phyloP scores from a whole-genome alignment of 2,888 invertebrate genomes.

The Drepana falcataria region DNA sequence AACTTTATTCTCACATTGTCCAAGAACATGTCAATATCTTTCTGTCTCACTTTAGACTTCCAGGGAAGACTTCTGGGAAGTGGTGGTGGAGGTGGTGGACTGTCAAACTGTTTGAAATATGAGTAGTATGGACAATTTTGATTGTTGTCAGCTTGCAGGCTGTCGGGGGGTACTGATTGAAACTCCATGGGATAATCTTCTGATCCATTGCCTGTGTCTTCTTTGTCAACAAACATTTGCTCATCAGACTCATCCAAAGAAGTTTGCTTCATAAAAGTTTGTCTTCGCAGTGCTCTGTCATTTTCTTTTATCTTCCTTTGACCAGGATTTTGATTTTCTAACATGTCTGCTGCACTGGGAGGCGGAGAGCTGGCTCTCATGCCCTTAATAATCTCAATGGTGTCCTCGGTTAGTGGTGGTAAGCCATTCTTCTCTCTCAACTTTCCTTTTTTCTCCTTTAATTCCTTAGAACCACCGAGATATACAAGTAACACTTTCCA shows the following conservation, averaged over 20 bases:
- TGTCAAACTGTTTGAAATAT: slow-evolving; percentile 67
- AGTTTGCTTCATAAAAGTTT: slow-evolving; percentile 94
- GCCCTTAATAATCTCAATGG: slow-evolving; percentile 93
- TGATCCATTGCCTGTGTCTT: slow-evolving; percentile 79
- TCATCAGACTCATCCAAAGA: slow-evolving; percentile 90
- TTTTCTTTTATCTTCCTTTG: slow-evolving; percentile 76
- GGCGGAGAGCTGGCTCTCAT: slow-evolving; percentile 98
- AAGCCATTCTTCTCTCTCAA: slow-evolving; percentile 85
- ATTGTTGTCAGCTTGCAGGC: slow-evolving; percentile 52
- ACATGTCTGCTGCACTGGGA: slow-evolving; percentile 91
- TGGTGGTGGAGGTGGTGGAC: slow-evolving; percentile 69
- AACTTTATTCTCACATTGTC: slow-evolving; percentile 96
- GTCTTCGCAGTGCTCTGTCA: slow-evolving; percentile 83
- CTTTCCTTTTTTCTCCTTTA: slow-evolving; percentile 86
- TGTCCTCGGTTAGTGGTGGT: slow-evolving; percentile 91
- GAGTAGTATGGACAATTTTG: slow-evolving; percentile 62
- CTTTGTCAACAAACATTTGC: slow-evolving; percentile 85
- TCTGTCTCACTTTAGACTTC: slow-evolving; percentile 96
- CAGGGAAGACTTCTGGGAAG: slow-evolving; percentile 88
- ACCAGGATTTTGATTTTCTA: slow-evolving; percentile 90
- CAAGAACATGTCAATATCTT: slow-evolving; percentile 95
- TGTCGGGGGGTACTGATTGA: slow-evolving; percentile 70
- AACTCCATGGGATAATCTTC: slow-evolving; percentile 81
- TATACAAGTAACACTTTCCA: slow-evolving; percentile 97
- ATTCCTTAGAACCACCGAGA: slow-evolving; percentile 92